phyloP scores from a whole-genome alignment of 2,113 vertebrate species.

The Salvator merianae region DNA sequence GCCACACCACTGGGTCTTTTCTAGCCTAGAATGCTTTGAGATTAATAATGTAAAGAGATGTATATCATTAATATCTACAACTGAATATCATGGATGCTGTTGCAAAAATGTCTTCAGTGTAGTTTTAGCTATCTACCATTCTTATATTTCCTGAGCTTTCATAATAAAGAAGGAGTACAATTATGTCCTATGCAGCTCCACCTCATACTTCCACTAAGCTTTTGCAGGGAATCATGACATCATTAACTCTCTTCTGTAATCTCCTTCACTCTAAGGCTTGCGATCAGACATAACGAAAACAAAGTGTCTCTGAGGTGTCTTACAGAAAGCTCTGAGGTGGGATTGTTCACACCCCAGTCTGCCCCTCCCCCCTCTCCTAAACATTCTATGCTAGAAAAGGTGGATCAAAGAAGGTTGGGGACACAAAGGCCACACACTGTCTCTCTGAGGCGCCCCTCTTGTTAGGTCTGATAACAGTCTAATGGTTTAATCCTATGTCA shows the following conservation, averaged over 20 bases:
- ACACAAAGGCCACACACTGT: too few species aligned
- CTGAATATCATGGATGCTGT: neutral
- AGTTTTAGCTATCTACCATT: neutral
- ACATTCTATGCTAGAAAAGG: too few species aligned
- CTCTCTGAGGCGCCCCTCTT: too few species aligned
- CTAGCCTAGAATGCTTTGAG: slow-evolving; percentile 5
- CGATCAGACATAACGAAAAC: too few species aligned
- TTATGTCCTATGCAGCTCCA: neutral
- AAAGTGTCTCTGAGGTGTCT: too few species aligned
- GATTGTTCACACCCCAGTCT: too few species aligned
- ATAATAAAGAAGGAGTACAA: neutral
- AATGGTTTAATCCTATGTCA: neutral
- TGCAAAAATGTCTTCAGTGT: neutral
- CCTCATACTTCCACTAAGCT: neutral
- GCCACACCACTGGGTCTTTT: too few species aligned
- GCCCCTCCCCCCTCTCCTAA: too few species aligned
- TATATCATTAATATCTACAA: slow-evolving; percentile 15
- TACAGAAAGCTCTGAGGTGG: too few species aligned
- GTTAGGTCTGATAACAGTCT: too few species aligned
- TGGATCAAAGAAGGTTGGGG: too few species aligned
- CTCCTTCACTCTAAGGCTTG: neutral
- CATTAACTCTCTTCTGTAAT: neutral
- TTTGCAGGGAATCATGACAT: neutral
- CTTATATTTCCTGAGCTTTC: neutral
- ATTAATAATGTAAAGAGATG: neutral